phyloP scores from a whole-genome alignment of 23 tunicate species.

The Ascidia mentula region DNA sequence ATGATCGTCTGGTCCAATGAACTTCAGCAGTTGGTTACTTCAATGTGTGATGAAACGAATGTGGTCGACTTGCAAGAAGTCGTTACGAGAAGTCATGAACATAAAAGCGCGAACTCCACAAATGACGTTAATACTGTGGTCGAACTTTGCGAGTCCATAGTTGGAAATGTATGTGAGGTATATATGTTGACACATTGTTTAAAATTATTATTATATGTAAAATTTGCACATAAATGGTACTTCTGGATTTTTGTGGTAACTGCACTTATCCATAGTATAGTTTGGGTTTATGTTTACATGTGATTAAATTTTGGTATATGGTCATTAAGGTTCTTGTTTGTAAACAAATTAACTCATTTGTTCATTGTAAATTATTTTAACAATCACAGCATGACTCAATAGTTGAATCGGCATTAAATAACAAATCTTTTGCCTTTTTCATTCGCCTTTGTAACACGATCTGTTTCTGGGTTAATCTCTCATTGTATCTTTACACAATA shows the following conservation, averaged over 20 bases:
- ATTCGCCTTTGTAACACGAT: constrained; percentile 7
- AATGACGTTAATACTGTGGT: not conserved
- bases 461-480: not conserved
- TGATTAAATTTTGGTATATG: too few relatives aligned
- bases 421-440: too few relatives aligned
- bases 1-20: not conserved
- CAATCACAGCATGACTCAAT: too few relatives aligned
- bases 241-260: too few relatives aligned
- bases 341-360: too few relatives aligned
- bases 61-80: not conserved
- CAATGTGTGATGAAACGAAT: not conserved
- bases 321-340: too few relatives aligned
- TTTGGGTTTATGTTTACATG: too few relatives aligned
- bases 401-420: too few relatives aligned
- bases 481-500: not conserved
- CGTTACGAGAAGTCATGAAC: not conserved
- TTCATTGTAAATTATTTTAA: too few relatives aligned
- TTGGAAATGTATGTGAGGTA: not conserved
- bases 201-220: too few relatives aligned
- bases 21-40: not conserved
- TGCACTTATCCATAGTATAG: too few relatives aligned
- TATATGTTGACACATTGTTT: too few relatives aligned
- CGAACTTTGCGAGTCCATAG: not conserved
- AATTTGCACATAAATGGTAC: not conserved
- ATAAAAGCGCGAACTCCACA: not conserved